phyloP scores from a whole-genome alignment of 2,797 vertebrate species.

The Microhierax caerulescens region DNA sequence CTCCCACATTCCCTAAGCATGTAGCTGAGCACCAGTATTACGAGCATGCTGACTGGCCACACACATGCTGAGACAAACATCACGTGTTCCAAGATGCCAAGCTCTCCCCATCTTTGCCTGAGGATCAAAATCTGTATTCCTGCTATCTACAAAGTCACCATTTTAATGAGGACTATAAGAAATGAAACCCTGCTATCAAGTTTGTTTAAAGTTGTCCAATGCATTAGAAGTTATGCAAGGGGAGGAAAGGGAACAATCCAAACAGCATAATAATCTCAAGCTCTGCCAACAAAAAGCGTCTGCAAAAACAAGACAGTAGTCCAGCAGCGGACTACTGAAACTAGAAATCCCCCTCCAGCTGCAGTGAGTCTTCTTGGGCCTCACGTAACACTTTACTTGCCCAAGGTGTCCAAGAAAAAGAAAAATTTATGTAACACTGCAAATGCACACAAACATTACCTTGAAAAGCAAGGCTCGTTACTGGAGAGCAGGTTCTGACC shows the following conservation, averaged over 20 bases:
- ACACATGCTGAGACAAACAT: neutral
- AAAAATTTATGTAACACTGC: neutral
- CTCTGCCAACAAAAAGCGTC: neutral
- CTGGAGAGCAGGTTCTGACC: neutral
- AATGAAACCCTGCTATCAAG: neutral
- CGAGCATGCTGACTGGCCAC: neutral
- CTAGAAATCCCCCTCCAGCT: neutral
- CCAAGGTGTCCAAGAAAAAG: neutral
- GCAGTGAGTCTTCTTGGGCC: neutral
- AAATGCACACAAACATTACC: neutral
- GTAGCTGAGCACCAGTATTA: neutral
- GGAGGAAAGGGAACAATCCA: neutral
- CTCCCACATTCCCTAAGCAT: neutral
- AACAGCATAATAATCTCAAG: neutral
- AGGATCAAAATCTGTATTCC: too few relatives aligned
- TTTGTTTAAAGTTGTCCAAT: neutral
- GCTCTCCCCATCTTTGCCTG: neutral
- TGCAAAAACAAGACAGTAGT: neutral
- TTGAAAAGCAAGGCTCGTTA: neutral
- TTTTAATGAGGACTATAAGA: neutral
- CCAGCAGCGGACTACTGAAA: neutral
- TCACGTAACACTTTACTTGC: neutral
- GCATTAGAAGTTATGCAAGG: neutral
- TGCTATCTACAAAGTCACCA: neutral
- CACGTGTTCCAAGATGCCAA: neutral